These are phyloP conservation scores for Artibeus jamaicensis DNA, from an alignment of 2,797 vertebrate species.

Conservation along the genomic window DNA sequence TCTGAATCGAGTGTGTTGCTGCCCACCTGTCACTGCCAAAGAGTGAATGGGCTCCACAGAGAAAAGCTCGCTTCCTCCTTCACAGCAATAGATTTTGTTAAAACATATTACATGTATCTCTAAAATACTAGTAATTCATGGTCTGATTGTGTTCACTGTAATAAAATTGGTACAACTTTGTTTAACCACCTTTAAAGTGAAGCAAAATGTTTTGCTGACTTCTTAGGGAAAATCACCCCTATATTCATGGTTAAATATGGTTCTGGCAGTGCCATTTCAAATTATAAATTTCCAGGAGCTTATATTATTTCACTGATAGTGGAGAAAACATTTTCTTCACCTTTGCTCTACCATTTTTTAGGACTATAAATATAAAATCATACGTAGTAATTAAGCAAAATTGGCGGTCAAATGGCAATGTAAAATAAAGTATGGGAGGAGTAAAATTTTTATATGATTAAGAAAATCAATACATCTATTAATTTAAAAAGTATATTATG, in stretches of 20 bases:
- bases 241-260: neutral
- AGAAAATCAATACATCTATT: neutral
- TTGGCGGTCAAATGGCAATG: neutral
- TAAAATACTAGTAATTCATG: neutral
- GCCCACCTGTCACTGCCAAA: conserved; percentile 73
- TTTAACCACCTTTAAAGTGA: conserved; percentile 28
- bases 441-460: neutral
- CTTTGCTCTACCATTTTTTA: neutral
- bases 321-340: neutral
- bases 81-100: conserved; percentile 44
- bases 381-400: neutral
- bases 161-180: neutral
- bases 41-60: conserved; percentile 76
- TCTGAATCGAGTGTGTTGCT: neutral
- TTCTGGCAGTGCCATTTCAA: neutral
- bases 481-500: neutral
- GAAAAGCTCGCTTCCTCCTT: conserved; percentile 77
- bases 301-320: neutral
- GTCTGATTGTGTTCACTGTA: neutral
- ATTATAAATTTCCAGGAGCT: neutral
- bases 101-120: neutral
- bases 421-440: conserved; percentile 13
- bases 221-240: neutral
- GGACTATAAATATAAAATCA: neutral
- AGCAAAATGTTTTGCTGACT: neutral